These are phyloP conservation scores for Labrus mixtus DNA, from an alignment of 2,113 vertebrate genomes.

Conservation along the genomic window DNA sequence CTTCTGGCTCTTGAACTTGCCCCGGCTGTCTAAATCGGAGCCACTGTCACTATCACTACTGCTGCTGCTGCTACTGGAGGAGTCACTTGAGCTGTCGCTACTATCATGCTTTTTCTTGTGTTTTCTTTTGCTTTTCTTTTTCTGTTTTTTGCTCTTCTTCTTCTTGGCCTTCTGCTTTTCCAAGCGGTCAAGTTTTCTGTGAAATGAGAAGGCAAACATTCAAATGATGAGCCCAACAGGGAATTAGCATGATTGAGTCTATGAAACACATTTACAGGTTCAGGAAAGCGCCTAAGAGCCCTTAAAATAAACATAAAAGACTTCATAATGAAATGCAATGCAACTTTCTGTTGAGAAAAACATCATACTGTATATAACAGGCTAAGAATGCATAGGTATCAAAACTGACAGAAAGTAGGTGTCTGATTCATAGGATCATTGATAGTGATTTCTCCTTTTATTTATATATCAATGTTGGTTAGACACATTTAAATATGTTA, in stretches of 20 bases:
- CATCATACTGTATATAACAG: too few species aligned
- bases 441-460: too few species aligned
- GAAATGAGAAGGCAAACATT: slow-evolving; percentile 25
- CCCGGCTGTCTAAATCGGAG: slow-evolving; percentile 84
- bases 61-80: slow-evolving; percentile 76
- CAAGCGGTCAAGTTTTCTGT: slow-evolving; percentile 94
- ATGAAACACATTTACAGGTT: background rate
- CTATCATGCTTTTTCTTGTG: slow-evolving; percentile 87
- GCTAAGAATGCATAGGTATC: too few species aligned
- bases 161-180: slow-evolving; percentile 93
- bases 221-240: background rate
- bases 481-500: too few species aligned
- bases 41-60: slow-evolving; percentile 78
- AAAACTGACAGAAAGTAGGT: too few species aligned
- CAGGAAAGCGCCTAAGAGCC: background rate
- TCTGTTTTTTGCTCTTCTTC: slow-evolving; percentile 90
- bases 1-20: slow-evolving; percentile 81
- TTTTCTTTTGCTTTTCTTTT: slow-evolving; percentile 86
- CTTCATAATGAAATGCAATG: background rate
- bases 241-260: background rate
- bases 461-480: too few species aligned
- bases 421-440: too few species aligned
- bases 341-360: too few species aligned
- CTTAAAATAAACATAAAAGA: background rate
- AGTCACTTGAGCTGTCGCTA: slow-evolving; percentile 75